Conservation (phyloP, 2,888 invertebrate genomes). For the Choristoneura rosaceana region DNA sequence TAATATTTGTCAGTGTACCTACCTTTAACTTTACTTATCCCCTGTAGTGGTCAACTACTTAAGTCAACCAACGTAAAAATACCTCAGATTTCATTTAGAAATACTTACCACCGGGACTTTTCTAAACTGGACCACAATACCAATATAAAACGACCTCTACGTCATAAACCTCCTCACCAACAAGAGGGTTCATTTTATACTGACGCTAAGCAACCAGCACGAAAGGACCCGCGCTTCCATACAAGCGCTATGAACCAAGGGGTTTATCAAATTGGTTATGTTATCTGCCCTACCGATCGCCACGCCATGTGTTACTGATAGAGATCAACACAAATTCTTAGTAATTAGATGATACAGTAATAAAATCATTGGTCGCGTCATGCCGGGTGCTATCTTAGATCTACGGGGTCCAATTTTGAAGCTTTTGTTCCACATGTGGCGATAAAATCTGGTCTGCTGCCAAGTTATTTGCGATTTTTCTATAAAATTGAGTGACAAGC, state of each 20-base stretch:
- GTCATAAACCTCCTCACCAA: not conserved
- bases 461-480: not conserved
- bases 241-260: not conserved
- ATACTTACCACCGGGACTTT: not conserved
- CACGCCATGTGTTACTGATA: constrained; percentile 71
- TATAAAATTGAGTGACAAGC: no score
- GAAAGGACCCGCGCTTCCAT: constrained; percentile 18
- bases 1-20: no score
- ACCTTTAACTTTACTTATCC: no score
- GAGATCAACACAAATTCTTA: constrained; percentile 61
- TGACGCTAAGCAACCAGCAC: constrained; percentile 16
- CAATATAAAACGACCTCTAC: constrained; percentile 9
- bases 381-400: constrained; percentile 59
- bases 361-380: constrained; percentile 72
- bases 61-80: not conserved
- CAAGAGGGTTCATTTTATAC: constrained; percentile 12
- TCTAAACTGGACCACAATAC: not conserved
- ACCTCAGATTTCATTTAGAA: not conserved
- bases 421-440: constrained; percentile 43
- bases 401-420: constrained; percentile 42
- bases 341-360: constrained; percentile 81
- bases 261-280: constrained; percentile 45
- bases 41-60: no score
- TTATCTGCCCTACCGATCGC: constrained; percentile 64
- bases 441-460: constrained; percentile 12